Base-by-base conservation (phyloP, 2,113 vertebrate genomes). In the Vidua macroura region DNA sequence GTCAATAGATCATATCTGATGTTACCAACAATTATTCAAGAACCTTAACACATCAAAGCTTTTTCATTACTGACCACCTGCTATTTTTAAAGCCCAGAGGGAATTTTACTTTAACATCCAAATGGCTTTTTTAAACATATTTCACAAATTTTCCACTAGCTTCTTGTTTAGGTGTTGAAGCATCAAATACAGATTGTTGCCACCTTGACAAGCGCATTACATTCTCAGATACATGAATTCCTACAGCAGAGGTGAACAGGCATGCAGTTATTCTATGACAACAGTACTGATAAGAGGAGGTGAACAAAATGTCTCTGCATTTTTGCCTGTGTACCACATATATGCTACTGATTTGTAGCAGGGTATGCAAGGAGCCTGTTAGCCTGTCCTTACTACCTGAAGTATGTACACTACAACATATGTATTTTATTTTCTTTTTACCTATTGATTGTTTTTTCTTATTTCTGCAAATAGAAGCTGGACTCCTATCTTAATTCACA, bases 121-220 rank as follows among this genome's bases (percentile, higher is more conserved):
- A 80, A 94, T 37, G 59, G 43, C 18, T 39, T 90, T 91, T 93
- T 52, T 3, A 22, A 66, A 87, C 48, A 24, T 56, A 69, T 96
- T 96, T 95, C 88, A 64, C 63, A 60, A 51, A 53, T 88, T 95
- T 94, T 84, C 46, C 14, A 16, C 64, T 72, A 44, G 46, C 56
- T 91, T 53, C 91, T 86, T 95, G 52, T 90, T 86, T 58, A 58
- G 46, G 52, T 81, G 25, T 76, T 86, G 83, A 93, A 85, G 46
- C 8, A 2, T 66, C 69, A 81, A 94, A 90, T 69, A 76, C 62
- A 58, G 87, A 95, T 96, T 93, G 83, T 81, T 95, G 95, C 93
- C 93, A 72, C 82, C 94, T 94, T 95, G 95, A 96, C 96, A 96
- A 94, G 75, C 2, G 2, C 48, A 59, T 96, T 96, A 87, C 30